A percentile compares a stretch with the other conserved stretches of the same genome.
These are phyloP conservation scores for Lithobates pipiens DNA, from an alignment of 2,797 vertebrate species.

Conservation along the genomic window DNA sequence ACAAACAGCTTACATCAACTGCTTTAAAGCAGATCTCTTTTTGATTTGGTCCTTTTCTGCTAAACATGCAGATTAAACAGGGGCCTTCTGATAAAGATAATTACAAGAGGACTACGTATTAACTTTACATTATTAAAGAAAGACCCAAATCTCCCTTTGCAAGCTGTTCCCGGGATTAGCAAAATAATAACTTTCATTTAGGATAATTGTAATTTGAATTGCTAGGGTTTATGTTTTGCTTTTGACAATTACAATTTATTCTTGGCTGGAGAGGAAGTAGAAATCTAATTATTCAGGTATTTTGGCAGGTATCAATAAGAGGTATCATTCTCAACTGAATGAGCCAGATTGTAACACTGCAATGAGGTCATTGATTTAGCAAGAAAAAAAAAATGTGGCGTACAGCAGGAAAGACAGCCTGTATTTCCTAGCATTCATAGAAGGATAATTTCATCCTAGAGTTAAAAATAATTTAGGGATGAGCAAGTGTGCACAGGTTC, in stretches of 20 bases:
- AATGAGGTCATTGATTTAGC: not conserved
- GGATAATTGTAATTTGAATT: slow-evolving; percentile 75
- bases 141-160: slow-evolving; percentile 78
- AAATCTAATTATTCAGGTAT: slow-evolving; percentile 61
- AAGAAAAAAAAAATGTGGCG: not conserved
- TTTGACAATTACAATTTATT: slow-evolving; percentile 62
- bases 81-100: slow-evolving; percentile 81
- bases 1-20: slow-evolving; percentile 70
- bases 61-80: slow-evolving; percentile 75
- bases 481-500: no score
- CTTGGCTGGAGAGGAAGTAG: slow-evolving; percentile 41
- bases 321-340: slow-evolving; percentile 39
- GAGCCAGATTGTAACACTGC: slow-evolving; percentile 13
- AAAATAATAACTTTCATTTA: slow-evolving; percentile 83
- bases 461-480: not conserved
- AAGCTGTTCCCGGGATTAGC: slow-evolving; percentile 82
- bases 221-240: slow-evolving; percentile 64
- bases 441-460: not conserved
- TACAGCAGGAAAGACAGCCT: not conserved
- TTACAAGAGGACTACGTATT: slow-evolving; percentile 78
- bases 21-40: slow-evolving; percentile 61
- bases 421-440: not conserved
- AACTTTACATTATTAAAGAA: slow-evolving; percentile 82
- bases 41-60: slow-evolving; percentile 68
- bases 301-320: slow-evolving; percentile 49